Conservation (phyloP, 2,888 invertebrate species). For the Lymantria monacha region DNA sequence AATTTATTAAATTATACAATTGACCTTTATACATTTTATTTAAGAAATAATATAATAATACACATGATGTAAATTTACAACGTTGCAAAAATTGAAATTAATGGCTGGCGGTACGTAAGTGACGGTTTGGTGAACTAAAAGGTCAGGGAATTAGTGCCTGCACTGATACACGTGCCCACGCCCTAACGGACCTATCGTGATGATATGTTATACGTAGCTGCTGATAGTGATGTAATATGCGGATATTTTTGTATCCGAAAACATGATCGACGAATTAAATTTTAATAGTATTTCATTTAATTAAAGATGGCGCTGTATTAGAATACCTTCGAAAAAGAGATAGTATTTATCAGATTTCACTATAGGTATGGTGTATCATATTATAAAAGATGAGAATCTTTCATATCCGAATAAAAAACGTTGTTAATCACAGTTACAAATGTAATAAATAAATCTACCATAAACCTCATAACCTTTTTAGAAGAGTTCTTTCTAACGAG, state of each 20-base stretch:
- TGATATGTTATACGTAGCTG: constrained; percentile 1
- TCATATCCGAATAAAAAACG: too few species aligned
- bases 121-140: constrained; percentile 25
- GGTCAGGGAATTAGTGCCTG: constrained; percentile 35
- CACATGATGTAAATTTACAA: constrained; percentile 1
- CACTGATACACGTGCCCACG: constrained; percentile 13
- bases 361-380: background rate
- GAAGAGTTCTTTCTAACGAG: too few species aligned
- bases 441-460: too few species aligned
- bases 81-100: constrained; percentile 6
- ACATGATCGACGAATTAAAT: background rate
- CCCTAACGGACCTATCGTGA: constrained; percentile 8
- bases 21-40: background rate
- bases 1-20: too few species aligned
- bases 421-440: too few species aligned
- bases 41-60: constrained; percentile 4
- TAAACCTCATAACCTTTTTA: too few species aligned
- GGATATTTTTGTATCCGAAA: background rate
- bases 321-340: too few species aligned
- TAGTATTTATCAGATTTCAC: background rate
- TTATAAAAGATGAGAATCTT: too few species aligned
- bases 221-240: background rate
- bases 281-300: background rate
- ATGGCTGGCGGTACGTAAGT: constrained; percentile 8
- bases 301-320: too few species aligned